phyloP scores from a whole-genome alignment of 30 jellyfish, hydroid and myxozoan genomes.

The Aurelia aurita region DNA sequence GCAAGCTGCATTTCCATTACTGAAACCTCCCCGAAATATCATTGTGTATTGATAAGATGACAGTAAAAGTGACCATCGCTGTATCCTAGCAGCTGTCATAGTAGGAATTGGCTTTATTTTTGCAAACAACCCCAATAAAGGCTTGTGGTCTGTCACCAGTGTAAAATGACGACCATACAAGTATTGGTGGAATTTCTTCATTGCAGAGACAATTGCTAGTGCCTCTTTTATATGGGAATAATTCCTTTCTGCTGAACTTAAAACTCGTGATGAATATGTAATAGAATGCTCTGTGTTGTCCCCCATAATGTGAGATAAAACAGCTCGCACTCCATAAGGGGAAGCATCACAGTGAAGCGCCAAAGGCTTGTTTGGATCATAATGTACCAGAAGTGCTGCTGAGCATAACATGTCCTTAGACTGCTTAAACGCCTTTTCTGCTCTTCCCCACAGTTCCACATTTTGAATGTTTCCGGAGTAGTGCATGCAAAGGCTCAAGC shows the following conservation, averaged over 20 bases:
- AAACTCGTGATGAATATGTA: neutral
- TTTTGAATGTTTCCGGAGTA: conserved; percentile 34
- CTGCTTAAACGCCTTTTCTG: conserved; percentile 31
- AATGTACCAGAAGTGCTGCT: conserved; percentile 48
- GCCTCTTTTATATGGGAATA: too few relatives aligned
- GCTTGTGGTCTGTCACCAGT: conserved; percentile 68
- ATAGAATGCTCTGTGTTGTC: neutral
- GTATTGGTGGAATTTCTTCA: conserved; percentile 66
- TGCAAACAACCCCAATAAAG: conserved; percentile 41
- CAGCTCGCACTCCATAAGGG: conserved; percentile 81
- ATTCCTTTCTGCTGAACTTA: conserved; percentile 27
- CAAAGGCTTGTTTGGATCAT: conserved; percentile 48
- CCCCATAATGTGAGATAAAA: conserved; percentile 46
- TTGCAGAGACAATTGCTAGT: conserved; percentile 55
- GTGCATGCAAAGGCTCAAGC: conserved; percentile 51
- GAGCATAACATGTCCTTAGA: conserved; percentile 27
- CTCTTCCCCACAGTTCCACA: conserved; percentile 70
- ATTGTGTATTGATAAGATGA: conserved; percentile 19
- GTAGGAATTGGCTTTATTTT: conserved; percentile 46
- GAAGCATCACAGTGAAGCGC: conserved; percentile 59
- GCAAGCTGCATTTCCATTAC: conserved; percentile 56
- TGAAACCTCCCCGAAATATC: conserved; percentile 44
- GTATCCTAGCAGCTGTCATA: conserved; percentile 69
- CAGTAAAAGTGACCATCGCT: conserved; percentile 70
- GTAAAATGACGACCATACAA: conserved; percentile 50